Percentiles rank a stretch among this genome's conserved stretches.
These are phyloP conservation scores for Eudemis profundana DNA, from an alignment of 2,888 invertebrate species.

Conservation along the genomic window DNA sequence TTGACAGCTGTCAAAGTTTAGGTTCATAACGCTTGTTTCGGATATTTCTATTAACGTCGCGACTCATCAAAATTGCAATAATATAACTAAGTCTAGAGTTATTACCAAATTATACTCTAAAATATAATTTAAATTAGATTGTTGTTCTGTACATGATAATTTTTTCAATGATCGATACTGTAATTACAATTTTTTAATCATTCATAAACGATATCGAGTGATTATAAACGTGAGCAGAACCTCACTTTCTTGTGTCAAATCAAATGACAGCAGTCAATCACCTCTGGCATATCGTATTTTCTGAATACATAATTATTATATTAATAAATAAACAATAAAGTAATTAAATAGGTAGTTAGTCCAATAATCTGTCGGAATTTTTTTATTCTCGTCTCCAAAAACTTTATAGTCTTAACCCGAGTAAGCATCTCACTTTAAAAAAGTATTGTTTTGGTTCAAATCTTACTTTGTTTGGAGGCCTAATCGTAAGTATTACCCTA, in stretches of 20 bases:
- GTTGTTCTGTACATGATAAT: no score
- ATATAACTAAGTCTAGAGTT: no score
- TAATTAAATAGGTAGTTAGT: not conserved
- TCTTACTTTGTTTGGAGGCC: conserved; percentile 32
- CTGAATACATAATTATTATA: conserved; percentile 19
- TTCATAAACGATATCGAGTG: not conserved
- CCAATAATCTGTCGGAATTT: conserved; percentile 1
- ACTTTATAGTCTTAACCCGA: not conserved
- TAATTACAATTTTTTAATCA: no score
- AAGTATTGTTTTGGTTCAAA: conserved; percentile 37
- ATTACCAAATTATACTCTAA: no score
- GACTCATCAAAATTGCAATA: not conserved
- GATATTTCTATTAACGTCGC: not conserved
- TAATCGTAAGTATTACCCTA: conserved; percentile 23
- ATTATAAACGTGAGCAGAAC: no score
- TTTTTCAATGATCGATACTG: no score
- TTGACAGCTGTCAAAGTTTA: conserved; percentile 5
- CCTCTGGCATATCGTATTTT: not conserved
- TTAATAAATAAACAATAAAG: conserved; percentile 35
- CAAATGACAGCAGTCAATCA: conserved; percentile 18
- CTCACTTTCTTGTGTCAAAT: not conserved
- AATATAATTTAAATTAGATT: no score
- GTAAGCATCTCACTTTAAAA: not conserved
- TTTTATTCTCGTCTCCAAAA: not conserved
- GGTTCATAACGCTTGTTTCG: not conserved